Evolutionary conservation across 1,140 invertebrate species (phyloP).

Genomic region (Magallana gigas): DNA sequence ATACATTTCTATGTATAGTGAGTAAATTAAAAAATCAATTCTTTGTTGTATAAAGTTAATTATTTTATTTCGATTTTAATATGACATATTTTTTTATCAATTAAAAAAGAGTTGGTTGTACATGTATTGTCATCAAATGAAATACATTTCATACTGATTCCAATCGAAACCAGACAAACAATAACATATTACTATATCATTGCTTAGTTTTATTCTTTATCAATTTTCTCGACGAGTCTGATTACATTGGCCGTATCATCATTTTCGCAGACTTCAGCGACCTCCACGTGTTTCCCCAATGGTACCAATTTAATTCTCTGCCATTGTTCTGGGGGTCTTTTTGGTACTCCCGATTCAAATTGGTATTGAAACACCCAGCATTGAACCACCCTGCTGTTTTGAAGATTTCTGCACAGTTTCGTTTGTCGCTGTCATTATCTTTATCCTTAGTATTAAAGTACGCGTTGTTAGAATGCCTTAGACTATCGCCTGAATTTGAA

Average conservation of each 20-base stretch:
- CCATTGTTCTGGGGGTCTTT: not conserved
- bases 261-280: not conserved
- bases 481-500: not conserved
- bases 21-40: no score
- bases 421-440: not conserved
- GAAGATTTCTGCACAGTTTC: not conserved
- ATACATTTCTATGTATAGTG: no score
- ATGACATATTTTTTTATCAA: no score
- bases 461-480: not conserved
- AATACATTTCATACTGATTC: no score
- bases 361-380: not conserved
- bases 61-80: no score
- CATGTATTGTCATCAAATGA: no score
- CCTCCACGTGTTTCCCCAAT: not conserved
- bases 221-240: no score
- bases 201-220: no score
- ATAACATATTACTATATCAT: no score
- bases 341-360: not conserved
- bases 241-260: not conserved
- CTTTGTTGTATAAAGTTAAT: no score
- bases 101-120: no score
- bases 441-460: not conserved
- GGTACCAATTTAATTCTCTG: not conserved
- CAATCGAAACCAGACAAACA: no score
- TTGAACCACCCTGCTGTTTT: not conserved